Conservation (phyloP, 2,888 invertebrate species). For the Ectobius pallidus region DNA sequence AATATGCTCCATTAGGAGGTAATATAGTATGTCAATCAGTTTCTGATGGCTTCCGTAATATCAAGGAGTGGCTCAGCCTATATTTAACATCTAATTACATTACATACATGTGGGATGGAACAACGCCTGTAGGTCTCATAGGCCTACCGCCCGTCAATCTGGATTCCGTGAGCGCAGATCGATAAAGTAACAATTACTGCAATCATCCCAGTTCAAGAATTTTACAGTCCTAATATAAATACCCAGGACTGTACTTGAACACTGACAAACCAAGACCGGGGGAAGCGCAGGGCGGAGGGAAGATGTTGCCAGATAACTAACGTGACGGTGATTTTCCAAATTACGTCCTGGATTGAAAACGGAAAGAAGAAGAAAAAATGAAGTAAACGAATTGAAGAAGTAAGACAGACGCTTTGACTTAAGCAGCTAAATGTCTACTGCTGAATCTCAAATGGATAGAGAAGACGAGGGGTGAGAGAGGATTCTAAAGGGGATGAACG, state of each 20-base stretch:
- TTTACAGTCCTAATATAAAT: too few relatives aligned
- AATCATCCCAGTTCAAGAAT: too few relatives aligned
- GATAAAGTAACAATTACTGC: too few relatives aligned
- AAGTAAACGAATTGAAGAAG: conserved; percentile 8
- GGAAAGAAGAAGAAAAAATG: conserved; percentile 29
- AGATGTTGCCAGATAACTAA: conserved; percentile 8
- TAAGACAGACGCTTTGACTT: not conserved
- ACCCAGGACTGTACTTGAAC: conserved; percentile 5
- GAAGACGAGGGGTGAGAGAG: not conserved
- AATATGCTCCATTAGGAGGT: too few relatives aligned
- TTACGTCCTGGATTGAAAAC: conserved; percentile 39
- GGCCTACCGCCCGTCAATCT: too few relatives aligned
- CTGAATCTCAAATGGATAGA: not conserved
- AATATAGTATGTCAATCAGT: too few relatives aligned
- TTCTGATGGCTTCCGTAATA: too few relatives aligned
- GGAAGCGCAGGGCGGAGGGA: not conserved
- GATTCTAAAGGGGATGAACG: conserved; percentile 15
- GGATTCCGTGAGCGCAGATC: too few relatives aligned
- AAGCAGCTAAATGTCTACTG: conserved; percentile 28
- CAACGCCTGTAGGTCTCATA: too few relatives aligned
- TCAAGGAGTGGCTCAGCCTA: too few relatives aligned
- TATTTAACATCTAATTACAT: too few relatives aligned
- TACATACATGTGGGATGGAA: too few relatives aligned
- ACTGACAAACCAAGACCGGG: not conserved
- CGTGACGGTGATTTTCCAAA: conserved; percentile 37